These are phyloP conservation scores for Oasisia sp. DNA, from an alignment of 2,888 invertebrate species.

Conservation along the genomic window DNA sequence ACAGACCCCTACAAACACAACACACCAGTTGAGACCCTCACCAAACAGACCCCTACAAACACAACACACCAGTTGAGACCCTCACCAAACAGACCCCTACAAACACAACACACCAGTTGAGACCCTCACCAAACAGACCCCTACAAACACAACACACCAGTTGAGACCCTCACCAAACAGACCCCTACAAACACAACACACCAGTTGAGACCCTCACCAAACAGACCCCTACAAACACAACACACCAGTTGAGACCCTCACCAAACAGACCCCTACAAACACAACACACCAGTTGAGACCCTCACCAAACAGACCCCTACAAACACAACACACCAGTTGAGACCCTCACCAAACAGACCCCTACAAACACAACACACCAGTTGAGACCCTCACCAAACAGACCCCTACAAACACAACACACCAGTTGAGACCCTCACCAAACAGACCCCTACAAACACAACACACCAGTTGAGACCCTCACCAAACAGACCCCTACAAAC, in stretches of 20 bases:
- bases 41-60: not conserved
- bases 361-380: slow-evolving; percentile 58
- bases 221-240: not conserved
- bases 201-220: not conserved
- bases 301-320: not conserved
- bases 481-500: not conserved
- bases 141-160: not conserved
- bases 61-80: not conserved
- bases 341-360: slow-evolving; percentile 94
- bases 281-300: not conserved
- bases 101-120: too few relatives aligned
- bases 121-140: too few relatives aligned
- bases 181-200: not conserved
- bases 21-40: not conserved
- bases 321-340: slow-evolving; percentile 86
- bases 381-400: not conserved
- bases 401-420: slow-evolving; percentile 70
- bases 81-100: too few relatives aligned
- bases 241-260: slow-evolving; percentile 97
- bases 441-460: slow-evolving; percentile 76
- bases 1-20: not conserved
- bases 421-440: slow-evolving; percentile 97
- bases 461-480: not conserved
- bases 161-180: not conserved
- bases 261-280: slow-evolving; percentile 84